Conservation (phyloP, 2,888 invertebrate genomes). For the Eupeodes latifasciatus region DNA sequence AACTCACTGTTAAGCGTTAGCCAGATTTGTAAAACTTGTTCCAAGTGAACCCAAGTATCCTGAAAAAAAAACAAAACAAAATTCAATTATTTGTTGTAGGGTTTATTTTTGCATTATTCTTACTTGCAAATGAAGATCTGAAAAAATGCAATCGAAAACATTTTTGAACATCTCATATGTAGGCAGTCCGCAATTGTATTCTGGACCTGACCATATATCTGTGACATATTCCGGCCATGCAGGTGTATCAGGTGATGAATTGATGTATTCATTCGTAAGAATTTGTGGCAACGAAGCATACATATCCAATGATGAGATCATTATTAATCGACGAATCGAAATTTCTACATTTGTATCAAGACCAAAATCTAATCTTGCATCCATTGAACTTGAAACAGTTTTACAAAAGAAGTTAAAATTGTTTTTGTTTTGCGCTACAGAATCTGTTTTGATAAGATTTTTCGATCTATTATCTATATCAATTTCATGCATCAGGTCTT, state of each 20-base stretch:
- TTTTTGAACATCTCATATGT: constrained; percentile 87
- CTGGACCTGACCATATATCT: constrained; percentile 85
- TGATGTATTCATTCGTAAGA: constrained; percentile 82
- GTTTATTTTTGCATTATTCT: neutral
- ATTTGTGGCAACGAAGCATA: constrained; percentile 83
- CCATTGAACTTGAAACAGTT: constrained; percentile 89
- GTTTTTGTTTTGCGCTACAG: constrained; percentile 81
- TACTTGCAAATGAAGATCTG: constrained; percentile 87
- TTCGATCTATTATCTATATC: constrained; percentile 87
- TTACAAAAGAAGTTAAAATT: constrained; percentile 83
- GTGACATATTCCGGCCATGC: constrained; percentile 84
- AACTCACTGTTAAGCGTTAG: constrained; percentile 90
- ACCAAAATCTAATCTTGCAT: constrained; percentile 91
- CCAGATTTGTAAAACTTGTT: constrained; percentile 94
- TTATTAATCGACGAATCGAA: constrained; percentile 88
- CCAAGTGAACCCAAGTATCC: constrained; percentile 91
- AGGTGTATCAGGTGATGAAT: constrained; percentile 81
- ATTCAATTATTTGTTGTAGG: neutral
- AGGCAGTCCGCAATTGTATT: constrained; percentile 84
- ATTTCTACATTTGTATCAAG: constrained; percentile 92
- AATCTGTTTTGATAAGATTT: constrained; percentile 86
- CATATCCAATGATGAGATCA: constrained; percentile 85
- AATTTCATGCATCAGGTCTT: constrained; percentile 90
- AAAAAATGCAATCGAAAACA: constrained; percentile 89
- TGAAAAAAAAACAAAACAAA: constrained; percentile 79